A percentile compares a stretch with the other conserved stretches of the same genome.
Conservation (phyloP, 2,888 invertebrate genomes). For the Mesorhabditis belari region DNA sequence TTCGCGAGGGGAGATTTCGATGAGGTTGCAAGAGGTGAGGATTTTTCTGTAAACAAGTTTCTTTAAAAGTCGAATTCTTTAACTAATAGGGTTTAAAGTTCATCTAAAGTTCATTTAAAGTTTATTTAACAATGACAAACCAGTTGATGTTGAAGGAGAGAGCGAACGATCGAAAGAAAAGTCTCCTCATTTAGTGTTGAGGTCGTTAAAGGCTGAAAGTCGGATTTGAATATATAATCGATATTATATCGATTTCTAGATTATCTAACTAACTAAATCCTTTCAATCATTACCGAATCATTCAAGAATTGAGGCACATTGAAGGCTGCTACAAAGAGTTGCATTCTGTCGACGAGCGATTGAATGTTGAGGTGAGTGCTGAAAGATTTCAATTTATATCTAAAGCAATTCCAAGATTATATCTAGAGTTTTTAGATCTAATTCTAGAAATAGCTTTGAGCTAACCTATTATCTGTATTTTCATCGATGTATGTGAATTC, state of each 20-base stretch:
- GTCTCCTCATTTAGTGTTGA: background rate
- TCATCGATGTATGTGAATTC: background rate
- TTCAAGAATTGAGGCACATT: background rate
- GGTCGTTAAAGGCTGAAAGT: background rate
- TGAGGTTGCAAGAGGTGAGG: conserved; percentile 6
- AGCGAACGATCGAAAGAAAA: background rate
- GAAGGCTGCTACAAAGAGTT: conserved; percentile 14
- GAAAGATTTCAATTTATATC: background rate
- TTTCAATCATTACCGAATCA: background rate
- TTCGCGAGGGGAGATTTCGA: conserved; percentile 17
- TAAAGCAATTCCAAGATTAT: background rate
- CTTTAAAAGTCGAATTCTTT: no score
- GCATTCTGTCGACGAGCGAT: conserved; percentile 9
- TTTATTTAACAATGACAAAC: no score
- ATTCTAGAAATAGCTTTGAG: no score
- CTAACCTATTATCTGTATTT: background rate
- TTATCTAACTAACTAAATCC: no score
- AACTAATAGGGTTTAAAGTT: no score
- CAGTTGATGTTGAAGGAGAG: conserved; percentile 4
- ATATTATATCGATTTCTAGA: no score
- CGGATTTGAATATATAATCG: background rate
- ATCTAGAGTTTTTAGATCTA: no score
- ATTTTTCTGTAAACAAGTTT: background rate
- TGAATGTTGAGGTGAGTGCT: conserved; percentile 4
- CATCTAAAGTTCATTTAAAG: no score